Evolutionary conservation across 2,888 invertebrate species (phyloP).

Genomic region (Andrena praecox): DNA sequence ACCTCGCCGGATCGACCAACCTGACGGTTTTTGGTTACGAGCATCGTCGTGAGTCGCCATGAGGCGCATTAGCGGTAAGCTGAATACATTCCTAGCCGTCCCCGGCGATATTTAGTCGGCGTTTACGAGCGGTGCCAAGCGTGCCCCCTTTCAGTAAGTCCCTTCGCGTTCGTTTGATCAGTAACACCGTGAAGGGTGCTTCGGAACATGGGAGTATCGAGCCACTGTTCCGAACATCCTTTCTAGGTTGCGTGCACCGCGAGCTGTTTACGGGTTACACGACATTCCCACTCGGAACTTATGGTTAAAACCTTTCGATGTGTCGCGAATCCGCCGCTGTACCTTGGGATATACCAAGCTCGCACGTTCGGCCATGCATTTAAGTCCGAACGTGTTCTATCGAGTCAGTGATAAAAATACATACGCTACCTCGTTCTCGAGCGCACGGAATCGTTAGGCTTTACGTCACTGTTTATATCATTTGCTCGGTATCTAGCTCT

Average conservation of each 20-base stretch:
- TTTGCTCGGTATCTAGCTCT: background rate
- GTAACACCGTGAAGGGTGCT: background rate
- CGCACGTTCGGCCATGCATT: background rate
- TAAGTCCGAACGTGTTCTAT: background rate
- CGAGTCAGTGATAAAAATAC: background rate
- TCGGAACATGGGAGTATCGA: background rate
- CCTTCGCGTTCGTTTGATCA: background rate
- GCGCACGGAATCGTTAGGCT: constrained; percentile 9
- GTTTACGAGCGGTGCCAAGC: background rate
- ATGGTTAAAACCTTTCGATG: background rate
- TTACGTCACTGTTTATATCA: constrained; percentile 1
- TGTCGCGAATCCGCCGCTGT: background rate
- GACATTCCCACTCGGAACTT: background rate
- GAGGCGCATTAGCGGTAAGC: constrained; percentile 83
- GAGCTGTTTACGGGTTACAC: constrained; percentile 12
- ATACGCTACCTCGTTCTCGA: background rate
- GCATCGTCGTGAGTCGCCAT: constrained; percentile 75
- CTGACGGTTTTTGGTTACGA: constrained; percentile 63
- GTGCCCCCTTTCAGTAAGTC: background rate
- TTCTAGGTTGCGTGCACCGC: constrained; percentile 10
- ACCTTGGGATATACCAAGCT: background rate
- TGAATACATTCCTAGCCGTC: constrained; percentile 31
- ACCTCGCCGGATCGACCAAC: constrained; percentile 52
- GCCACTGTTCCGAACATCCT: constrained; percentile 16
- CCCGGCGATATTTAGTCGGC: constrained; percentile 5